These are phyloP conservation scores for Ceratina japonica DNA, from an alignment of 1,140 invertebrate species.

Conservation along the genomic window DNA sequence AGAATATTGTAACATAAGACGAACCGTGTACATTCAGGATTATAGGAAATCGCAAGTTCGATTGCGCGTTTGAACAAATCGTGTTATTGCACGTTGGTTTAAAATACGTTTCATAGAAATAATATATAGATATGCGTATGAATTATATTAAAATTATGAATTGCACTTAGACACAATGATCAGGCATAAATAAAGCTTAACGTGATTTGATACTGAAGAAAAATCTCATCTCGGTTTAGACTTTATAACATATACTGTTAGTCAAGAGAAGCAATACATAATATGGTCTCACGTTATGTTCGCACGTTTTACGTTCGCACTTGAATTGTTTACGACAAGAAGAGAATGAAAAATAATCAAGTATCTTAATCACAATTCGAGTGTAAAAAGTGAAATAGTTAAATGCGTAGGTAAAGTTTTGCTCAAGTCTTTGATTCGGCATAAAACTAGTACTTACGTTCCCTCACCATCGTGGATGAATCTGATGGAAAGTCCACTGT, in stretches of 20 bases:
- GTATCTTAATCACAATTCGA: neutral
- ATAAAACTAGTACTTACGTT: slow-evolving; percentile 21
- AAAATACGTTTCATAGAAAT: slow-evolving; percentile 9
- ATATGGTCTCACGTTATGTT: neutral
- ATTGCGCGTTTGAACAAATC: slow-evolving; percentile 3
- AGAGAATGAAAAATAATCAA: neutral
- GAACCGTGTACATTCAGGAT: neutral
- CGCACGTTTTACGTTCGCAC: neutral
- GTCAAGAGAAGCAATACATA: neutral
- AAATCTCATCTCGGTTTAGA: slow-evolving; percentile 6
- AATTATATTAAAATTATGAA: slow-evolving; percentile 5
- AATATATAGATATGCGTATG: neutral
- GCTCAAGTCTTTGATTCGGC: neutral
- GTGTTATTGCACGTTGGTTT: neutral
- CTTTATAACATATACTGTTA: neutral
- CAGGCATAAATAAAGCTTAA: neutral
- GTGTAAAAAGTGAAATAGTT: slow-evolving; percentile 2
- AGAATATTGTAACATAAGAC: neutral
- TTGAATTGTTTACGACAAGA: neutral
- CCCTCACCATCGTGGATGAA: slow-evolving; percentile 85
- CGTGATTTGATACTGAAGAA: neutral
- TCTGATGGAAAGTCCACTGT: slow-evolving; percentile 91
- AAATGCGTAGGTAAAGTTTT: slow-evolving; percentile 10
- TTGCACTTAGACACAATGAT: neutral
- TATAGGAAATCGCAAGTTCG: neutral